A percentile compares a stretch with the other conserved stretches of the same genome.
phyloP scores from a whole-genome alignment of 2,888 invertebrate species.

The Orthosia cruda region DNA sequence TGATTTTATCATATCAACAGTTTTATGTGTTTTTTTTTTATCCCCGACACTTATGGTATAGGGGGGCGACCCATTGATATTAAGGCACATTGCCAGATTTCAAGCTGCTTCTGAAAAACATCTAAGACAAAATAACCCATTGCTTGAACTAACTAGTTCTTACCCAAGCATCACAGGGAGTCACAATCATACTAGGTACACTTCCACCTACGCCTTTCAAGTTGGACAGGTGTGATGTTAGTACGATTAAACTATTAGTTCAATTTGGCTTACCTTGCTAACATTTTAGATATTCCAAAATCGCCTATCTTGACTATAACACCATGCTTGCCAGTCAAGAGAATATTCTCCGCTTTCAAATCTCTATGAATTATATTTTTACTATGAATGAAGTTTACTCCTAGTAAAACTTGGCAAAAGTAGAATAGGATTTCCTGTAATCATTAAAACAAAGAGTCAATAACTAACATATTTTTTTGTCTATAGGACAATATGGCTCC shows the following conservation, averaged over 20 bases:
- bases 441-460: neutral
- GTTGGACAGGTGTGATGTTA: neutral
- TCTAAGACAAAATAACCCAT: neutral
- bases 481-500: no score
- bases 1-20: neutral
- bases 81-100: no score
- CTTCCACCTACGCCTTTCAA: neutral
- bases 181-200: neutral
- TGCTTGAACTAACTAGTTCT: neutral
- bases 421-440: conserved; percentile 93
- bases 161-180: no score
- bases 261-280: conserved; percentile 89
- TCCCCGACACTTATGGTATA: no score
- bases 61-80: no score
- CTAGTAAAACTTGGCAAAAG: conserved; percentile 94
- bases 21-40: no score
- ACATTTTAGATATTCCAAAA: conserved; percentile 96
- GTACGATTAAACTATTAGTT: neutral
- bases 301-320: conserved; percentile 96
- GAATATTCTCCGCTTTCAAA: conserved; percentile 96
- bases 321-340: conserved; percentile 93
- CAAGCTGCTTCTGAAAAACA: no score
- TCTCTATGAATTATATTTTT: conserved; percentile 96
- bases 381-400: conserved; percentile 95
- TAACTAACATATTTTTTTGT: neutral